Conservation (phyloP, 1,140 invertebrate species). For the Drosophila sechellia region DNA sequence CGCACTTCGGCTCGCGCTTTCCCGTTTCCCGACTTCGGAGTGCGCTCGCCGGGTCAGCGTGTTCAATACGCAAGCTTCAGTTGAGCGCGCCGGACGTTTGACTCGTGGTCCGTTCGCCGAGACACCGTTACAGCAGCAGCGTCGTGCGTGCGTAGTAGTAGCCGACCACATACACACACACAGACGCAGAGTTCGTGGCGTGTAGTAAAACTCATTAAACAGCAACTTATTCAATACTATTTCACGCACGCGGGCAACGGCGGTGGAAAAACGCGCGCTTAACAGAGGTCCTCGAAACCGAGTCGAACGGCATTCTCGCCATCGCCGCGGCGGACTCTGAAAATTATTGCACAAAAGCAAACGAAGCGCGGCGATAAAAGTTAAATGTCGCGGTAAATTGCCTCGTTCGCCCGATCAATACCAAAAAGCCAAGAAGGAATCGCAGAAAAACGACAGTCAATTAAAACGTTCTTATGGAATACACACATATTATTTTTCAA, state of each 20-base stretch:
- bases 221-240: slow-evolving; percentile 78
- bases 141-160: slow-evolving; percentile 75
- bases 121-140: slow-evolving; percentile 29
- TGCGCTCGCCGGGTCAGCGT: slow-evolving; percentile 44
- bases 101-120: slow-evolving; percentile 48
- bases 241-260: slow-evolving; percentile 51
- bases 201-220: slow-evolving; percentile 82
- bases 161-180: slow-evolving; percentile 29
- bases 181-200: slow-evolving; percentile 65
- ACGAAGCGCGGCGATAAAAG: slow-evolving; percentile 67
- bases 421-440: not conserved
- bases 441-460: slow-evolving; percentile 57
- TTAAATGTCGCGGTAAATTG: slow-evolving; percentile 75
- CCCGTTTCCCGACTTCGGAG: slow-evolving; percentile 35
- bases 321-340: slow-evolving; percentile 41
- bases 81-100: slow-evolving; percentile 81
- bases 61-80: slow-evolving; percentile 82
- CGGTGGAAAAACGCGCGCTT: slow-evolving; percentile 59
- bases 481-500: slow-evolving; percentile 37
- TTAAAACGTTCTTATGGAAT: slow-evolving; percentile 59
- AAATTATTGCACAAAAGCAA: slow-evolving; percentile 65
- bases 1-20: slow-evolving; percentile 45
- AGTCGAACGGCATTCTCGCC: slow-evolving; percentile 25
- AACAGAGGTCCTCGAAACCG: slow-evolving; percentile 30
- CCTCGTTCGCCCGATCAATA: slow-evolving; percentile 64